Evolutionary conservation across 2,113 vertebrate species (phyloP).

Genomic region (Psammodynastes pulverulentus): DNA sequence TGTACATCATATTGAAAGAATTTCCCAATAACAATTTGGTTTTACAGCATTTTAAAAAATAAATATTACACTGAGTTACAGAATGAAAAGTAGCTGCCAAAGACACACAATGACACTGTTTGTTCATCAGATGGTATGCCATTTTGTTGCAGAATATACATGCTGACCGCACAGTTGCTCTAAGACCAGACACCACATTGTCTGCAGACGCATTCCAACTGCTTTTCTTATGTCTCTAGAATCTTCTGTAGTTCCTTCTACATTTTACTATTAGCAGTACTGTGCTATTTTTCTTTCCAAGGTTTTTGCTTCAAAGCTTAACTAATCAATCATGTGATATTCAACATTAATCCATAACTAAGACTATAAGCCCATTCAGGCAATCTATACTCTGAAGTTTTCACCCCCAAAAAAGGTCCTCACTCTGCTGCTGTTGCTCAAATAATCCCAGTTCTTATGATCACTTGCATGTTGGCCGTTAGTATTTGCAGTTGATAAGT

Average conservation of each 20-base stretch:
- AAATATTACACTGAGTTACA: neutral
- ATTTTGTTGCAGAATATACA: neutral
- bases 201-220: neutral
- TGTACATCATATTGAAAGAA: neutral
- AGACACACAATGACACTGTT: neutral
- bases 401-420: neutral
- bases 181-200: neutral
- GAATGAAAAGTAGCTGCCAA: neutral
- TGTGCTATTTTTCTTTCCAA: neutral
- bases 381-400: neutral
- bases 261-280: neutral
- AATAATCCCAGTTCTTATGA: neutral
- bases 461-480: neutral
- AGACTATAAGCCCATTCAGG: neutral
- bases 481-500: neutral
- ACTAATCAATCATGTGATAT: neutral
- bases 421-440: neutral
- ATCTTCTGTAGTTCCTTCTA: neutral
- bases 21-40: neutral
- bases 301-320: neutral
- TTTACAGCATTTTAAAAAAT: neutral
- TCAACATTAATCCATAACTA: neutral
- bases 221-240: neutral
- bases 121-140: fast-evolving
- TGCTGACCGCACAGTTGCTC: neutral